Conservation (phyloP, 2,888 invertebrate species). For the Chloroclystis v-ata region DNA sequence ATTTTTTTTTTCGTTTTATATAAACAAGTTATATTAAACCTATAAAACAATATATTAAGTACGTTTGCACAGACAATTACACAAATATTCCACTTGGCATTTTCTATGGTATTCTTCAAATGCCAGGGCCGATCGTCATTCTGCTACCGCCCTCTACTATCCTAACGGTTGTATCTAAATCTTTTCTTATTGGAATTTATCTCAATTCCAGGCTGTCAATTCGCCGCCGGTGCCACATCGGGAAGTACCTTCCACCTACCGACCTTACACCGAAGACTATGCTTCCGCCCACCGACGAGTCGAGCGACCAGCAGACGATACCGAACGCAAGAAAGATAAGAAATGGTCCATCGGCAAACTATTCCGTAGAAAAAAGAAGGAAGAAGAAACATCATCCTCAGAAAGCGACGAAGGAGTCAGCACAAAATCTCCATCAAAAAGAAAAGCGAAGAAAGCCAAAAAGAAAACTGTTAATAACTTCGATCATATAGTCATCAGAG, state of each 20-base stretch:
- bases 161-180: not conserved
- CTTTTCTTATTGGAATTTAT: conserved; percentile 25
- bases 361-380: conserved; percentile 86
- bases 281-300: conserved; percentile 55
- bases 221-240: conserved; percentile 70
- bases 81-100: conserved; percentile 1
- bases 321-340: conserved; percentile 79
- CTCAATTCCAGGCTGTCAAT: conserved; percentile 72
- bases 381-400: conserved; percentile 78
- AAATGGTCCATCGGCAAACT: conserved; percentile 91
- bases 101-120: conserved; percentile 13
- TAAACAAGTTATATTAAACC: too few species aligned
- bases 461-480: conserved; percentile 78
- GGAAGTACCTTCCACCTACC: conserved; percentile 57
- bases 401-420: conserved; percentile 70
- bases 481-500: conserved; percentile 81
- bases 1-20: too few species aligned
- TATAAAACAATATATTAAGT: too few species aligned
- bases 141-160: not conserved
- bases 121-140: conserved; percentile 9
- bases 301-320: conserved; percentile 52
- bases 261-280: conserved; percentile 66
- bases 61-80: not conserved
- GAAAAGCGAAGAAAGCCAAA: conserved; percentile 69
- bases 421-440: conserved; percentile 62